Evolutionary conservation across 2,888 invertebrate species (phyloP).

Genomic region (Lamellibrachia satsuma): DNA sequence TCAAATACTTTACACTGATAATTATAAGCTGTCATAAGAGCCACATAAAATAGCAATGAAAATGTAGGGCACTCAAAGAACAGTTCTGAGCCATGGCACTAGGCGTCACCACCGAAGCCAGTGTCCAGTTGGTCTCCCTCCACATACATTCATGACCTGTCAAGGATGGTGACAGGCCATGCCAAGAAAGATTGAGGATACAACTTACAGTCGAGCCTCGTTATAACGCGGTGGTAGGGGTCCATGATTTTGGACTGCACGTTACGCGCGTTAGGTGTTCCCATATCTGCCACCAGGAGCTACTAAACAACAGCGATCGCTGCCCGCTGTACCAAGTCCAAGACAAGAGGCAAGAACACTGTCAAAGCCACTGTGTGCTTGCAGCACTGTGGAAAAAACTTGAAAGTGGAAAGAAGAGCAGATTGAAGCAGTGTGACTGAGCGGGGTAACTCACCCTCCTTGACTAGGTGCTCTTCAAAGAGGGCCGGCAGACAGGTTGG

Average conservation of each 20-base stretch:
- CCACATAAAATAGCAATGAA: neutral
- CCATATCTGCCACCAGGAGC: no score
- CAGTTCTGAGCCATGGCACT: neutral
- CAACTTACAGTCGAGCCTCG: neutral
- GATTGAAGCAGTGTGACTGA: neutral
- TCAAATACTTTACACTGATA: no score
- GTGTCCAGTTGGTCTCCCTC: neutral
- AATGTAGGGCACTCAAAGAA: neutral
- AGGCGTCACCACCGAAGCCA: neutral
- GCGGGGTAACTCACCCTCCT: slow-evolving; percentile 59
- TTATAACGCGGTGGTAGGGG: no score
- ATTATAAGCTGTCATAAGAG: neutral
- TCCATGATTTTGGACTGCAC: no score
- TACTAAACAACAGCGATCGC: no score
- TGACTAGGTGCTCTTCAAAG: slow-evolving; percentile 80
- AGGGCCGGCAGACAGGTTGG: slow-evolving; percentile 77
- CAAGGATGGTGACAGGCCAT: neutral
- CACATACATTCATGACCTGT: slow-evolving; percentile 6
- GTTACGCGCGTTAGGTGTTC: no score
- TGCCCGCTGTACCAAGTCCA: no score
- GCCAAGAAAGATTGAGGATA: neutral
- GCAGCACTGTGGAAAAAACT: neutral
- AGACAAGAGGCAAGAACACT: no score
- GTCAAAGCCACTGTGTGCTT: no score
- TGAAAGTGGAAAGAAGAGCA: neutral